Percentiles rank a stretch among this genome's conserved stretches.
Evolutionary conservation across 2,113 vertebrate genomes (phyloP).

Genomic region (Petromus typicus): DNA sequence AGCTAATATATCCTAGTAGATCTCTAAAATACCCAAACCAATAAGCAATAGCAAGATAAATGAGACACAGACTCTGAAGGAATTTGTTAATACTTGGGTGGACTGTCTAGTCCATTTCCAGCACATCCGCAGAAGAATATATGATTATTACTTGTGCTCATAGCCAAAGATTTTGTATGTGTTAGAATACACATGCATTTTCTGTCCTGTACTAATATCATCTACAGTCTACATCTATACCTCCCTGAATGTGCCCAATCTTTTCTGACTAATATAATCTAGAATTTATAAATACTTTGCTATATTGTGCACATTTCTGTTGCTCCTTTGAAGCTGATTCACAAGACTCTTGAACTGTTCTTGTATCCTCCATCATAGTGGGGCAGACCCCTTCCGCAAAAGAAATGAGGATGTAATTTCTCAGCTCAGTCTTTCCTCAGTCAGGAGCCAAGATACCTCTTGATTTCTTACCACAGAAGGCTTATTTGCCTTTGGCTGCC

Average conservation of each 20-base stretch:
- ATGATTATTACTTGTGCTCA: background rate
- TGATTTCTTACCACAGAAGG: background rate
- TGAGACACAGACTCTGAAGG: fast-evolving
- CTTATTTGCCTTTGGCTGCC: background rate
- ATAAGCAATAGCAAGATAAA: background rate
- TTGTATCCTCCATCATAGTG: background rate
- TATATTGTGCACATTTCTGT: background rate
- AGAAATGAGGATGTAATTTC: fast-evolving
- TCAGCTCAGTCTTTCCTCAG: no score
- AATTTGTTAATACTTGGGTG: background rate
- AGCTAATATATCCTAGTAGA: no score
- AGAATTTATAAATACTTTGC: background rate
- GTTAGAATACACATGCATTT: background rate
- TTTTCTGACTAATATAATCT: background rate
- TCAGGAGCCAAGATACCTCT: background rate
- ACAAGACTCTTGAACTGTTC: fast-evolving
- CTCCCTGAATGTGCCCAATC: no score
- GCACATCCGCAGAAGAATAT: background rate
- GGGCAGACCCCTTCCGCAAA: background rate
- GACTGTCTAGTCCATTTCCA: background rate
- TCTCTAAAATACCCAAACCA: background rate
- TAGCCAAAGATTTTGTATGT: background rate
- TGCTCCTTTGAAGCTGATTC: background rate
- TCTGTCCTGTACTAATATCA: background rate
- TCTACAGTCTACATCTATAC: background rate